These are phyloP conservation scores for Glyptemys insculpta DNA, from an alignment of 2,797 vertebrate genomes.

Conservation along the genomic window DNA sequence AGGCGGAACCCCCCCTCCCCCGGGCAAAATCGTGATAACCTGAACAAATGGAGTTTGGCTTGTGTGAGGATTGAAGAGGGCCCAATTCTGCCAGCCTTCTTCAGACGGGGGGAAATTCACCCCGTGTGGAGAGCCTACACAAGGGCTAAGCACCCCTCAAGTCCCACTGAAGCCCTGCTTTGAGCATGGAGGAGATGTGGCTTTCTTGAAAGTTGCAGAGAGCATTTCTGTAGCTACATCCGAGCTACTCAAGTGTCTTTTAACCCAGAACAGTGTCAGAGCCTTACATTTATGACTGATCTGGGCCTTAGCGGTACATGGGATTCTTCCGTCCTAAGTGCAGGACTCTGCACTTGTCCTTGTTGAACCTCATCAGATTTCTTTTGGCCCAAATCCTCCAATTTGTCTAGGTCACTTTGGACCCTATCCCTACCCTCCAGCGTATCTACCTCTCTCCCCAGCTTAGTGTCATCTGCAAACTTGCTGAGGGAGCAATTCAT, in stretches of 20 bases:
- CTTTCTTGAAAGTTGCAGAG: not conserved
- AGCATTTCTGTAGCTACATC: slow-evolving; percentile 1
- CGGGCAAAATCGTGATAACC: not conserved
- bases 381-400: no score
- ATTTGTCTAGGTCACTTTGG: no score
- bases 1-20: not conserved
- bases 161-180: not conserved
- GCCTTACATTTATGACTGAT: not conserved
- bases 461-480: no score
- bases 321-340: no score
- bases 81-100: not conserved
- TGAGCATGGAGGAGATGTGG: not conserved
- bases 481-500: no score
- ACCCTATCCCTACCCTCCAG: no score
- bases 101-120: not conserved
- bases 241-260: not conserved
- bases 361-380: no score
- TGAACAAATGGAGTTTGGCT: not conserved
- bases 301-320: not conserved
- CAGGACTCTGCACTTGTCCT: no score
- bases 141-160: not conserved
- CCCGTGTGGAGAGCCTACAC: not conserved
- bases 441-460: no score
- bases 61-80: not conserved
- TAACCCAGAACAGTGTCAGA: not conserved